These are phyloP conservation scores for Scaptomyza flava DNA, from an alignment of 2,888 invertebrate genomes.

Conservation along the genomic window DNA sequence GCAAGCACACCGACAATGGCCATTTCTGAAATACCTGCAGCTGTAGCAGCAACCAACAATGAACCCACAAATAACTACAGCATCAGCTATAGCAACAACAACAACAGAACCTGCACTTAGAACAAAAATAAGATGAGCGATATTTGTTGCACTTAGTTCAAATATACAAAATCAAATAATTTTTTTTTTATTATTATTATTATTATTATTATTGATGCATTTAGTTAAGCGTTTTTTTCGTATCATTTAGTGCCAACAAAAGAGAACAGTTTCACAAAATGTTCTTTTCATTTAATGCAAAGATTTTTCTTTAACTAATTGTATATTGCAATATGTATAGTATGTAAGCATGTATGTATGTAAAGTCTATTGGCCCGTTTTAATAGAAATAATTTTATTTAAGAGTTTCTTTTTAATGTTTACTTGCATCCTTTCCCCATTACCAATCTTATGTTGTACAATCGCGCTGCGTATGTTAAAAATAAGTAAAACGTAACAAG, in stretches of 20 bases:
- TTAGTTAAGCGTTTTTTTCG: slow-evolving; percentile 25
- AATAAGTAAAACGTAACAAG: slow-evolving; percentile 12
- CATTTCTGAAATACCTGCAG: slow-evolving; percentile 54
- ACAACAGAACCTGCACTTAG: slow-evolving; percentile 19
- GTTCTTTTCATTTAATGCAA: slow-evolving; percentile 30
- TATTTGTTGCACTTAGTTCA: slow-evolving; percentile 51
- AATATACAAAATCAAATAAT: slow-evolving; percentile 45
- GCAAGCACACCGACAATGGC: slow-evolving; percentile 50
- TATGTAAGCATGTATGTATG: slow-evolving; percentile 25
- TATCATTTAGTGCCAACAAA: slow-evolving; percentile 65
- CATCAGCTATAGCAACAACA: slow-evolving; percentile 13
- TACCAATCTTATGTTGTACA: background rate
- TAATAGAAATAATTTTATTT: slow-evolving; percentile 9
- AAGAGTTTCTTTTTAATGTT: slow-evolving; percentile 22
- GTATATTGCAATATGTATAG: slow-evolving; percentile 50
- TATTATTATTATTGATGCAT: slow-evolving; percentile 18
- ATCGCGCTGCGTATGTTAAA: slow-evolving; percentile 15
- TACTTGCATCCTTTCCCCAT: slow-evolving; percentile 3
- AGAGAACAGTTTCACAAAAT: slow-evolving; percentile 28
- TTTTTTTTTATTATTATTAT: background rate
- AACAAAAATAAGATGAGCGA: slow-evolving; percentile 20
- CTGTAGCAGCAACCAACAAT: slow-evolving; percentile 25
- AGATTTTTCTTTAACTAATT: slow-evolving; percentile 40
- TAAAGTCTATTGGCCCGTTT: slow-evolving; percentile 21
- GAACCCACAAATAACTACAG: slow-evolving; percentile 11